Base-by-base conservation (phyloP, 2,113 vertebrate species). In the Seriola aureovittata region DNA sequence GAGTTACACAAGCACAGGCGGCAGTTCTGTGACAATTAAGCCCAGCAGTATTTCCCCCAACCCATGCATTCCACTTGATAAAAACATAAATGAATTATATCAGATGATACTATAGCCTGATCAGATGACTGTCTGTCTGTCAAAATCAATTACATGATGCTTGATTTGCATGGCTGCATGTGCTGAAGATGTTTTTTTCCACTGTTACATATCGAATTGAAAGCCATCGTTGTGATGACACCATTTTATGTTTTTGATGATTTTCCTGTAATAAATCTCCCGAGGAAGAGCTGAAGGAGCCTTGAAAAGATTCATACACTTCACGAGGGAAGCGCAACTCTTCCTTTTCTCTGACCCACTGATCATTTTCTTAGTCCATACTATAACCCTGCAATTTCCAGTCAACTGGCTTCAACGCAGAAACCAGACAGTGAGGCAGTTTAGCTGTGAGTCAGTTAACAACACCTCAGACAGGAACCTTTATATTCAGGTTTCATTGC, bases 401-500 rank as follows among this genome's bases (percentile, higher is more conserved):
- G 13, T 46, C 44, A 46, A 4, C 44, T 16, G 4, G 10, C 14
- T 4, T 46, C 12, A 46, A 46, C 13, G 16, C 3, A 46, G 44
- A 52, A 4, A 36, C 34, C 5, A n/a, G 21, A 17, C 60, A 13
- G n/a, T 29, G 69, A 38, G 42, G 32, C 73, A 17, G 32, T n/a
- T 40, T 34, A 60, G 54, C 52, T 76, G 29, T 48, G 60, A 57
- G 29, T 58, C 77, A 54, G 4, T 25, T 38, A 32, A 48, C n/a
- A 5, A 44, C 46, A 46, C 46, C 10, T 75, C 16, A 42, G 54
- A 65, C 40, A n/a, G 23, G 60, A 77, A 54, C 17, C 11, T 21
- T 54, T 54, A 54, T 54, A 54, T n/a, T 54, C 12, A 23, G 23
- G 17, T 58, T 17, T 77, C 36, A 50, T 42, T 42, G 23, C 29